A percentile compares a stretch with the other conserved stretches of the same genome.
Evolutionary conservation across 2,888 invertebrate species (phyloP).

Genomic region (Tiliacea citrago): DNA sequence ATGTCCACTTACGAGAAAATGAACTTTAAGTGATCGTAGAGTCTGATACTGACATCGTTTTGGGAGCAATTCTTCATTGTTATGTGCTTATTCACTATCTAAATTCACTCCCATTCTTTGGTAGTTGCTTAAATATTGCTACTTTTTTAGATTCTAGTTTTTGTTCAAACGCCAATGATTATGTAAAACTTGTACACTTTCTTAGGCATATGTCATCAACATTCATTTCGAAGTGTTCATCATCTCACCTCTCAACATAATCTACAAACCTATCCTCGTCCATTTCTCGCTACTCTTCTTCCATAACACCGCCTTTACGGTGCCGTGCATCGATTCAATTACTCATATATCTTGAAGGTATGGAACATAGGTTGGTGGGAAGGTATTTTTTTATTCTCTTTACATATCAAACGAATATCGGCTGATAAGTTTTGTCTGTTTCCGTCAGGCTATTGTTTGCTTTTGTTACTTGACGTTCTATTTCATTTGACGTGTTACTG

Average conservation of each 20-base stretch:
- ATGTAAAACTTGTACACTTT: not conserved
- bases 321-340: conserved; percentile 70
- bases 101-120: not conserved
- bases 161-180: not conserved
- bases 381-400: conserved; percentile 47
- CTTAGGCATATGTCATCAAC: not conserved
- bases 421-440: conserved; percentile 41
- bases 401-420: conserved; percentile 31
- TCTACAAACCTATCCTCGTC: not conserved
- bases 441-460: conserved; percentile 26
- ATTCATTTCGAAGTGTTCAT: not conserved
- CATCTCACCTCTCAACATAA: not conserved
- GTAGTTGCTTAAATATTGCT: not conserved
- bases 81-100: conserved; percentile 36
- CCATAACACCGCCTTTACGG: conserved; percentile 23
- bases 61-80: conserved; percentile 36
- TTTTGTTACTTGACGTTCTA: conserved; percentile 27
- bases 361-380: conserved; percentile 23
- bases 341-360: conserved; percentile 68
- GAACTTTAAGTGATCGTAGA: conserved; percentile 40
- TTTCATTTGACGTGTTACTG: conserved; percentile 3
- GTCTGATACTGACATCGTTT: conserved; percentile 46
- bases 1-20: conserved; percentile 63
- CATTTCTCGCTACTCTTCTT: conserved; percentile 42
- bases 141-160: not conserved